phyloP scores from a whole-genome alignment of 2,113 vertebrate genomes.

The Canis aureus region DNA sequence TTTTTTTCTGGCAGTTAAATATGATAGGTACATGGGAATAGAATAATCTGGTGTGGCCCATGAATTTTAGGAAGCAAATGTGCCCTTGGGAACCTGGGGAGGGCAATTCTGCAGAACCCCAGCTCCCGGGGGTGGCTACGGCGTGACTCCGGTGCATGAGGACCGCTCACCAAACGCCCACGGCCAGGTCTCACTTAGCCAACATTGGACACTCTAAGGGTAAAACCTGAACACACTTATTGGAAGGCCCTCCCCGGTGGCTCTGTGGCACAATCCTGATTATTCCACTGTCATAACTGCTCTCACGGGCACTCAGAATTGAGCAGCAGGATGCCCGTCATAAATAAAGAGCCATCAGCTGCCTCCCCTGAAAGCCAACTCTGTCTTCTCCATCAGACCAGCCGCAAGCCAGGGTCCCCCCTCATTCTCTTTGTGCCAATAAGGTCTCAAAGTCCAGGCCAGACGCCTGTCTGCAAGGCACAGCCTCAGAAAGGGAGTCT shows the following conservation, averaged over 20 bases:
- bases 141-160: fast-evolving
- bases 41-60: background rate
- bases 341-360: background rate
- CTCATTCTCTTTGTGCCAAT: fast-evolving
- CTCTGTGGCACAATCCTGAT: background rate
- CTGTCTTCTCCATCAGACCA: background rate
- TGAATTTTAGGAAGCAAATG: background rate
- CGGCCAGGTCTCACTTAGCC: background rate
- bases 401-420: fast-evolving
- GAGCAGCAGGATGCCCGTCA: background rate
- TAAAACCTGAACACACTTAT: fast-evolving
- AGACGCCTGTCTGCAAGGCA: background rate
- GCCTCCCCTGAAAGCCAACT: background rate
- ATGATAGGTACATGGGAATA: background rate
- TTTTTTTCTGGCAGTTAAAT: background rate
- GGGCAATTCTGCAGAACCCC: background rate
- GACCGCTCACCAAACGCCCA: background rate
- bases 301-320: background rate
- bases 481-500: background rate
- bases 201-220: background rate
- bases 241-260: too few relatives aligned
- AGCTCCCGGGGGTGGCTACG: fast-evolving
- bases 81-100: background rate
- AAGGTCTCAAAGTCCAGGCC: fast-evolving
- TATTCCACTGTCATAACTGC: background rate